Evolutionary conservation across 2,888 invertebrate species (phyloP).

Genomic region (Drosophila helvetica): DNA sequence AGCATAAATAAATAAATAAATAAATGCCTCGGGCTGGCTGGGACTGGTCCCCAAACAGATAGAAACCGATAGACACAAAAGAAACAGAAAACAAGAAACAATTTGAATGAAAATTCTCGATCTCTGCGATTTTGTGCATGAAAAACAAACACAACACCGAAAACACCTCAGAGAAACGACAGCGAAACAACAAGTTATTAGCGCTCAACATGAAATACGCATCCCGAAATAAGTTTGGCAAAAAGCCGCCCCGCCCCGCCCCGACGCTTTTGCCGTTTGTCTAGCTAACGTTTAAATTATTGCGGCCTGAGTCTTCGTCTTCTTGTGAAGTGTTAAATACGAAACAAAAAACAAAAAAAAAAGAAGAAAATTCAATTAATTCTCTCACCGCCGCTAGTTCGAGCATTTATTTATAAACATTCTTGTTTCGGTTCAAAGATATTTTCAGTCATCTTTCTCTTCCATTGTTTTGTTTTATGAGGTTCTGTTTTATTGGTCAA

Average conservation of each 20-base stretch:
- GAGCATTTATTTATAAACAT: constrained; percentile 74
- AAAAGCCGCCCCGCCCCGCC: constrained; percentile 22
- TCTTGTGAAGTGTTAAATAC: constrained; percentile 20
- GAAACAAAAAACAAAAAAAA: constrained; percentile 23
- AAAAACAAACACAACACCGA: constrained; percentile 1
- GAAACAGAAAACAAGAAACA: constrained; percentile 34
- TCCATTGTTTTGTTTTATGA: constrained; percentile 30
- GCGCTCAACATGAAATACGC: constrained; percentile 65
- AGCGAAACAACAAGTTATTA: constrained; percentile 71
- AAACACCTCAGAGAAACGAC: constrained; percentile 40
- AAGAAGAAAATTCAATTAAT: constrained; percentile 59
- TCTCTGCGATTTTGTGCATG: constrained; percentile 14
- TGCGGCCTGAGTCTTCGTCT: constrained; percentile 23
- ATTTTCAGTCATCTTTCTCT: constrained; percentile 63
- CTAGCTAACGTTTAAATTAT: constrained; percentile 48
- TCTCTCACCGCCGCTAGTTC: constrained; percentile 38
- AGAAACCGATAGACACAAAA: constrained; percentile 33
- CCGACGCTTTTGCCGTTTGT: constrained; percentile 11
- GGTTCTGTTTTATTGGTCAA: constrained; percentile 55
- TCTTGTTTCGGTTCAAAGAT: constrained; percentile 65
- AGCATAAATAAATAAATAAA: constrained; percentile 60
- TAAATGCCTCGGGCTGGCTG: constrained; percentile 13
- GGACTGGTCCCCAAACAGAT: constrained; percentile 2
- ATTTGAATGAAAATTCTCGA: constrained; percentile 53
- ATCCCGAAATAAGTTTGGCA: constrained; percentile 70